These are phyloP conservation scores for Ganaspis sp. DNA, from an alignment of 1,140 invertebrate species.

Conservation along the genomic window DNA sequence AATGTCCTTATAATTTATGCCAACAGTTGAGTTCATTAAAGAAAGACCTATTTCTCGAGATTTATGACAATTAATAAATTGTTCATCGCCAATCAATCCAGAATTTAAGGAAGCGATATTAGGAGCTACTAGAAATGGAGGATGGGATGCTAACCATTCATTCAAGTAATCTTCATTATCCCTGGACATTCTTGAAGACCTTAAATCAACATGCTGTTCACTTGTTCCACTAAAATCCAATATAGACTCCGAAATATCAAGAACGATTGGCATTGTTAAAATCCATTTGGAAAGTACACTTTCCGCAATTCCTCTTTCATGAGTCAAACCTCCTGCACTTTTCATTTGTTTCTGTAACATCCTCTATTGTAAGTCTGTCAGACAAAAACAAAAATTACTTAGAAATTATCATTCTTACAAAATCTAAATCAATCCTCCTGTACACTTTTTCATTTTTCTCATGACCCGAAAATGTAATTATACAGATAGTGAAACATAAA, in stretches of 20 bases:
- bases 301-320: constrained; percentile 52
- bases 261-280: constrained; percentile 39
- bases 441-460: too few relatives aligned
- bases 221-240: constrained; percentile 60
- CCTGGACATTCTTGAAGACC: constrained; percentile 64
- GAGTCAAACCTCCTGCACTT: constrained; percentile 55
- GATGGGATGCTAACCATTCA: constrained; percentile 64
- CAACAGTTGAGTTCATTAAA: constrained; percentile 44
- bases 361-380: too few relatives aligned
- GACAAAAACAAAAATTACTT: too few relatives aligned
- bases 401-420: too few relatives aligned
- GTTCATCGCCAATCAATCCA: constrained; percentile 66
- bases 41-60: constrained; percentile 65
- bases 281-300: constrained; percentile 53
- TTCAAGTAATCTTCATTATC: constrained; percentile 62
- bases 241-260: constrained; percentile 60
- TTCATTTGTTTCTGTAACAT: constrained; percentile 66
- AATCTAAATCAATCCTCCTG: too few relatives aligned
- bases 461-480: too few relatives aligned
- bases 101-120: constrained; percentile 63
- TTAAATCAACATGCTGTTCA: constrained; percentile 71
- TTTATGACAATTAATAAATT: constrained; percentile 67
- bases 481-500: too few relatives aligned
- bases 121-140: constrained; percentile 61
- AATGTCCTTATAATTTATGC: constrained; percentile 59